phyloP scores from a whole-genome alignment of 2,888 invertebrate species.

The Prostheceraeus crozeri region DNA sequence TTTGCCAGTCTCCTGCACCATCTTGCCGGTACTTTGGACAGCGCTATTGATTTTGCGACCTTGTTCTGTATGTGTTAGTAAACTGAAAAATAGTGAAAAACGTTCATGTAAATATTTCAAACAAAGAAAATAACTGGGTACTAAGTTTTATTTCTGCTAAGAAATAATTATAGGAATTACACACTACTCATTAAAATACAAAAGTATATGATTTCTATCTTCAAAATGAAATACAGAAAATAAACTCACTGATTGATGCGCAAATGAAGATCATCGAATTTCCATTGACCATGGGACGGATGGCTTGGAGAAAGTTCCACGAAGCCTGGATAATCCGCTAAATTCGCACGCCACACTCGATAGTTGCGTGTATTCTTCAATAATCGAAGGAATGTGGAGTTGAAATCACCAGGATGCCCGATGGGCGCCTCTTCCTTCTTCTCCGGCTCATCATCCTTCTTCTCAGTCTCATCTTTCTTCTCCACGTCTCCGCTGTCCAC shows the following conservation, averaged over 20 bases:
- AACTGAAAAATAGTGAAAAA: slow-evolving; percentile 62
- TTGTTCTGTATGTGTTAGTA: slow-evolving; percentile 85
- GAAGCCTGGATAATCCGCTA: slow-evolving; percentile 59
- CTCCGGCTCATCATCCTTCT: not conserved
- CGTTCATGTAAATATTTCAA: too few relatives aligned
- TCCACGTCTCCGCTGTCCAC: not conserved
- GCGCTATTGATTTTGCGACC: slow-evolving; percentile 86
- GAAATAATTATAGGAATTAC: too few relatives aligned
- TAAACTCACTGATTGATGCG: slow-evolving; percentile 50
- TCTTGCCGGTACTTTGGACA: slow-evolving; percentile 79
- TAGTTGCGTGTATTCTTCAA: slow-evolving; percentile 83
- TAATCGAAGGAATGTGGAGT: slow-evolving; percentile 70
- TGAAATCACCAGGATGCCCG: slow-evolving; percentile 67
- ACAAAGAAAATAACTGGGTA: too few relatives aligned
- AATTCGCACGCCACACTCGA: slow-evolving; percentile 67
- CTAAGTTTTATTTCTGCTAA: too few relatives aligned
- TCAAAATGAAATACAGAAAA: slow-evolving; percentile 15
- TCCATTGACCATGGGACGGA: slow-evolving; percentile 86
- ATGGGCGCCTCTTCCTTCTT: not conserved
- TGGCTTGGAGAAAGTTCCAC: slow-evolving; percentile 68
- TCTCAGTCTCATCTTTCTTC: not conserved
- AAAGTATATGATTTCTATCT: too few relatives aligned
- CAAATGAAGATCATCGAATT: slow-evolving; percentile 80
- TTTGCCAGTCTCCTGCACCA: slow-evolving; percentile 71
- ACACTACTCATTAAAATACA: too few relatives aligned